Evolutionary conservation across 2,113 vertebrate species (phyloP).

Genomic region (Sinocyclocheilus maitianheensis): DNA sequence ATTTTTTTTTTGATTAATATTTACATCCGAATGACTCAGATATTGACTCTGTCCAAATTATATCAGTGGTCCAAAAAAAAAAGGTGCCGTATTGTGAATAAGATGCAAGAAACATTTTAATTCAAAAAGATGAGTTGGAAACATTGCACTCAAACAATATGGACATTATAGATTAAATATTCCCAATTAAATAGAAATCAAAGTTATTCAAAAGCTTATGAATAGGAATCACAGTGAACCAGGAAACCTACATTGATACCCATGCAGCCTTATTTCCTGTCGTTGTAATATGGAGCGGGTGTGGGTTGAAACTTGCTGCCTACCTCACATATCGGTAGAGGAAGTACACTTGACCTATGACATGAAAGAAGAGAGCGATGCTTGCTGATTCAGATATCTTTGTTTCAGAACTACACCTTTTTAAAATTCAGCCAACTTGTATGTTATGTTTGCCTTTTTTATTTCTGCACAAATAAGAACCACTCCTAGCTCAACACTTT

Average conservation of each 20-base stretch:
- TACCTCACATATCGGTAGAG: conserved; percentile 71
- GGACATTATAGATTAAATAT: background rate
- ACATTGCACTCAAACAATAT: background rate
- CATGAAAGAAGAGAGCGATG: conserved; percentile 69
- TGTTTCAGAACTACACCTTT: conserved; percentile 13
- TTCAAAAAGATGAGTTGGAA: too few relatives aligned
- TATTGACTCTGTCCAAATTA: too few relatives aligned
- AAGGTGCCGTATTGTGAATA: too few relatives aligned
- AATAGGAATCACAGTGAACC: background rate
- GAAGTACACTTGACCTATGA: conserved; percentile 58
- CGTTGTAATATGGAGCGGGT: conserved; percentile 64
- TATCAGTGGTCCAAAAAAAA: too few relatives aligned
- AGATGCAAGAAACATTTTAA: too few relatives aligned
- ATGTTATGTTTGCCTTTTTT: background rate
- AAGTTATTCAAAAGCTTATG: background rate
- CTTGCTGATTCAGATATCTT: conserved; percentile 77
- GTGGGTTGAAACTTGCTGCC: conserved; percentile 69
- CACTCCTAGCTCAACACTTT: background rate
- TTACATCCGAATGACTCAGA: too few relatives aligned
- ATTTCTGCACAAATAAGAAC: background rate
- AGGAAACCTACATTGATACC: background rate
- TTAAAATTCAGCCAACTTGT: background rate
- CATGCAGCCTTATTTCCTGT: background rate
- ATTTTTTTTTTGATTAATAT: too few relatives aligned
- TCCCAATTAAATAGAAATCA: too few relatives aligned